Evolutionary conservation across 2,888 invertebrate genomes (phyloP), one percentile per base, ranked within the genome.

Genomic region (Acronicta alni): DNA sequence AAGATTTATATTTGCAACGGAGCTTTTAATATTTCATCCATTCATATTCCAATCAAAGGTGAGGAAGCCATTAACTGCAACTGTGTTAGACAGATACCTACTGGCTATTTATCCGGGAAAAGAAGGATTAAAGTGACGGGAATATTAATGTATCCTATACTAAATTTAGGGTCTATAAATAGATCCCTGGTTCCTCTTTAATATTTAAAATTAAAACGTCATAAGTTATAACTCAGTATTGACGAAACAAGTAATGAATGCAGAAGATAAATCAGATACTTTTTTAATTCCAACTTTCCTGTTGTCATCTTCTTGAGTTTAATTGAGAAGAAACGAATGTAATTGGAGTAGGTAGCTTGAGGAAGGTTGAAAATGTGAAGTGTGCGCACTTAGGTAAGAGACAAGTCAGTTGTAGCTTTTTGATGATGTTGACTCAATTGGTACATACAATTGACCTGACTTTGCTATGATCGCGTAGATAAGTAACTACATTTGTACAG

Each of bases 21-120:
- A 67, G 61, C 39, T 61, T 3, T 18, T 14, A 61, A 8, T 45
- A 48, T 56, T 56, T 46, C 9, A 56, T 39, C 49, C 7, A 8
- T 48, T 62, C 6, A 35, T 35, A 35, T 38, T 18, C 41, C 8
- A 8, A 68, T 68, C 58, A 68, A 68, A 67, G 57, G 12, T n/a
- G n/a, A 68, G 69, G 69, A 68, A 68, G 58, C 18, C 58, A 64
- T 69, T 58, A 63, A 68, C 55, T 51, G n/a, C 12, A 15, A 41
- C 51, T 39, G 53, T 42, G 44, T 35, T 35, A 35, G 35, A 32
- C 57, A 48, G 32, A 3, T 2, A 51, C n/a, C n/a, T n/a, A n/a
- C 37, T 47, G 16, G 15, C n/a, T 14, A 5, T 35, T 23, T 32
- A 45, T 37, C 10, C 18, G 17, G n/a, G 32, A 47, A 20, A 15